A percentile compares a stretch with the other conserved stretches of the same genome.
Conservation (phyloP, 2,113 vertebrate species). For the Jacana jacana region DNA sequence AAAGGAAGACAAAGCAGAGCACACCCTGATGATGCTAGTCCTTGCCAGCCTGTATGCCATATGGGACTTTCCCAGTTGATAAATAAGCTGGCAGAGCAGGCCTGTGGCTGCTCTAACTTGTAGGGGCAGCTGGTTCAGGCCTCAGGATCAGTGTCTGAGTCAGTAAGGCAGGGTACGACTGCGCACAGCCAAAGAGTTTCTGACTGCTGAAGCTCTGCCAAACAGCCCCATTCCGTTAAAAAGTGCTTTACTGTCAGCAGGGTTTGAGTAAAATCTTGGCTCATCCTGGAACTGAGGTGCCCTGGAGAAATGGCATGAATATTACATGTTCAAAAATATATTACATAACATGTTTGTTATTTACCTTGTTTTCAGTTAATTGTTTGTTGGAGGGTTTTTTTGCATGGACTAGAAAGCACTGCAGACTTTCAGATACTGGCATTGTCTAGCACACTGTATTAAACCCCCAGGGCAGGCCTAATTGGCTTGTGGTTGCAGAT, state of each 20-base stretch:
- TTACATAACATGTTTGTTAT: background rate
- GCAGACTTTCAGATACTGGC: background rate
- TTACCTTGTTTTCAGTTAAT: conserved; percentile 19
- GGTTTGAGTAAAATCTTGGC: background rate
- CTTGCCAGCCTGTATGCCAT: background rate
- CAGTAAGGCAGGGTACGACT: background rate
- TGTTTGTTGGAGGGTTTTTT: background rate
- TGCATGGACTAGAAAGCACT: background rate
- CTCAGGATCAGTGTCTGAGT: background rate
- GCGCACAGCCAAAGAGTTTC: background rate
- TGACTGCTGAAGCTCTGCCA: background rate
- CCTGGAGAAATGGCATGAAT: background rate
- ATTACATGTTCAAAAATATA: background rate
- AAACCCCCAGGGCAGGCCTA: background rate
- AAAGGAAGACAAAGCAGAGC: background rate
- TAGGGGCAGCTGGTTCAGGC: background rate
- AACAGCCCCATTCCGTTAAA: background rate
- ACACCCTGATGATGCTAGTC: background rate
- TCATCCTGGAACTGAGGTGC: background rate
- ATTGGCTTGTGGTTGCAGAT: conserved; percentile 20
- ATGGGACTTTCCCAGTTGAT: conserved; percentile 3
- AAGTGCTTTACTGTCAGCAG: background rate
- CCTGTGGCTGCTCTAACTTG: background rate
- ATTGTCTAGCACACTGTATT: background rate
- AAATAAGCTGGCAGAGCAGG: background rate